phyloP scores from a whole-genome alignment of 1,140 invertebrate genomes.

The Heliconius nattereri region DNA sequence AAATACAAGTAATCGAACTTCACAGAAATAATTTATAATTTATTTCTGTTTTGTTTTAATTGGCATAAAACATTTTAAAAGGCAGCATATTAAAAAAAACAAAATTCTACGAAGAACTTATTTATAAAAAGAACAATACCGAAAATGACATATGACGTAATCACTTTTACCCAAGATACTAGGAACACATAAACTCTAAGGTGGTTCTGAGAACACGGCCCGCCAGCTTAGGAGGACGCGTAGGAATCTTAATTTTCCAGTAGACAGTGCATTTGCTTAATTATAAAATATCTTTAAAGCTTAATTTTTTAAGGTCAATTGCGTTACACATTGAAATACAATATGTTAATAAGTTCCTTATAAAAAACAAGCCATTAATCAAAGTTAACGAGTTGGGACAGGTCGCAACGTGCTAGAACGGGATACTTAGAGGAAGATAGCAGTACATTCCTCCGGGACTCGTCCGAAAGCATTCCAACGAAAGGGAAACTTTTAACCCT shows the following conservation, averaged over 20 bases:
- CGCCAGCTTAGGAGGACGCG: background rate
- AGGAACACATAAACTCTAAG: constrained; percentile 48
- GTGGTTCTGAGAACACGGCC: background rate
- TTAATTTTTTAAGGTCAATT: constrained; percentile 52
- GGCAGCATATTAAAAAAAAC: too few relatives aligned
- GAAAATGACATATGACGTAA: constrained; percentile 45
- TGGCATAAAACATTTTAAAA: too few relatives aligned
- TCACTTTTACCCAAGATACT: constrained; percentile 50
- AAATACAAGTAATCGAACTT: background rate
- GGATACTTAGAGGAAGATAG: constrained; percentile 62
- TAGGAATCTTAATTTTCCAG: constrained; percentile 19
- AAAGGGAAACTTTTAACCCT: constrained; percentile 72
- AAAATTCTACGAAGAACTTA: too few relatives aligned
- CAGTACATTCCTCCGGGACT: constrained; percentile 60
- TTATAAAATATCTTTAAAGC: constrained; percentile 17
- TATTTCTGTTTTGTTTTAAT: too few relatives aligned
- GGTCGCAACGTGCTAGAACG: constrained; percentile 45
- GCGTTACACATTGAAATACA: constrained; percentile 44
- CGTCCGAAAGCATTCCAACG: constrained; percentile 55
- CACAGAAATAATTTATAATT: background rate
- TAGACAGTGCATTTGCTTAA: constrained; percentile 17
- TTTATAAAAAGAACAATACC: too few relatives aligned
- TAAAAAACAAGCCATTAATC: constrained; percentile 73
- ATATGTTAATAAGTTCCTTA: constrained; percentile 30
- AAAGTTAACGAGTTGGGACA: constrained; percentile 65